Evolutionary conservation across 2,888 invertebrate genomes (phyloP), one percentile per base, ranked within the genome.

Genomic region (Eristalis arbustorum): DNA sequence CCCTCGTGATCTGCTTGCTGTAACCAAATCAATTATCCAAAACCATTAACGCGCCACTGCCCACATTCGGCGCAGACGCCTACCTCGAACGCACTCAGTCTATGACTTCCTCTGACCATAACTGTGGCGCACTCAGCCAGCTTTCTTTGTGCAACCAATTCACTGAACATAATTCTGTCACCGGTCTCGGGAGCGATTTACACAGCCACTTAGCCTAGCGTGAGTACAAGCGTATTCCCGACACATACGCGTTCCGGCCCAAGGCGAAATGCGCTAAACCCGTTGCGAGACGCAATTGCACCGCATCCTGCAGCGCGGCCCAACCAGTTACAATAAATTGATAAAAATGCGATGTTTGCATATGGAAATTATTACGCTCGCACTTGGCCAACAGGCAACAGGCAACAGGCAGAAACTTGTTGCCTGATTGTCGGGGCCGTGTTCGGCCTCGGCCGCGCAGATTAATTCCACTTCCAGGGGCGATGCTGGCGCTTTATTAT

Each of bases 271-370:
- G 82, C 82, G 78, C 42, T n/a, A 78, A 87, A 87, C 82, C 75
- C 42, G 82, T 85, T 85, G 8, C 22, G 34, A 49, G 49, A 49
- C 49, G 49, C 74, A 79, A 84, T 66, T 66, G 73, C 76, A 59
- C 22, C 18, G 62, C 74, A 37, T 37, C 37, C 37, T 37, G 77
- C 82, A 61, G 63, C n/a, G 49, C 82, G 74, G 25, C n/a, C 23
- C 56, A 87, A 83, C 87, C 78, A 87, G 83, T 79, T 87, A 72
- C 78, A 87, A 78, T 82, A 87, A 87, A 87, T 87, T 87, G 83
- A 87, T 87, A 87, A 87, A 87, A 87, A 87, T 83, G 83, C 75
- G 73, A 83, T 87, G 87, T 87, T 87, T 87, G 87, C 72, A 83
- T 87, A 83, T 79, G 83, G 67, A 83, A 87, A 87, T 87, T 75